Evolutionary conservation across 2,797 vertebrate genomes (phyloP).

Genomic region (Lagodon rhomboides): DNA sequence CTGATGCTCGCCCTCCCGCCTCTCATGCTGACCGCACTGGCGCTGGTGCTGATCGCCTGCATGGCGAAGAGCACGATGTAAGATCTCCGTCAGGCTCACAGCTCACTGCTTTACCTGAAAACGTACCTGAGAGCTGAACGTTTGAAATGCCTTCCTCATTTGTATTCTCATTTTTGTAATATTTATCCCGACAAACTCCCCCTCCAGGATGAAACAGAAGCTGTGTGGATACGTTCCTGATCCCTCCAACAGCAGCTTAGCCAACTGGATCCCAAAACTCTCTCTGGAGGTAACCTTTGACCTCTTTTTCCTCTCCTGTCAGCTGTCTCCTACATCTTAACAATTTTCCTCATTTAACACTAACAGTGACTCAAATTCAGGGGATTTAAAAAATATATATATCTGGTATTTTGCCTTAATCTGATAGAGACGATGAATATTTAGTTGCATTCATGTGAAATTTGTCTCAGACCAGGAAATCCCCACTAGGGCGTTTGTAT

Average conservation of each 20-base stretch:
- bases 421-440: neutral
- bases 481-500: neutral
- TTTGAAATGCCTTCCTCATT: neutral
- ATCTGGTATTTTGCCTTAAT: neutral
- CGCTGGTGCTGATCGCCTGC: conserved; percentile 53
- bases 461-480: neutral
- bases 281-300: conserved; percentile 59
- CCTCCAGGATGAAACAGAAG: conserved; percentile 64
- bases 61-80: conserved; percentile 53
- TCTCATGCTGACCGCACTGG: conserved; percentile 38
- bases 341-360: neutral
- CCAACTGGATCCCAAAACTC: conserved; percentile 65
- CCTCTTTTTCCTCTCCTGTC: neutral
- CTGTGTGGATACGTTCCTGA: conserved; percentile 70
- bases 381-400: neutral
- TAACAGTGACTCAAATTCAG: neutral
- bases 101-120: neutral
- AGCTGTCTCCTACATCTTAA: neutral
- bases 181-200: neutral
- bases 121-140: neutral
- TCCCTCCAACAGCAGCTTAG: conserved; percentile 76
- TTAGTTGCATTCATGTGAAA: neutral
- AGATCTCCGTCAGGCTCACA: conserved; percentile 14
- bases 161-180: neutral
- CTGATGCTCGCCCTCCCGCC: conserved; percentile 12